Conservation (phyloP, 2,113 vertebrate species). For the Channa argus region DNA sequence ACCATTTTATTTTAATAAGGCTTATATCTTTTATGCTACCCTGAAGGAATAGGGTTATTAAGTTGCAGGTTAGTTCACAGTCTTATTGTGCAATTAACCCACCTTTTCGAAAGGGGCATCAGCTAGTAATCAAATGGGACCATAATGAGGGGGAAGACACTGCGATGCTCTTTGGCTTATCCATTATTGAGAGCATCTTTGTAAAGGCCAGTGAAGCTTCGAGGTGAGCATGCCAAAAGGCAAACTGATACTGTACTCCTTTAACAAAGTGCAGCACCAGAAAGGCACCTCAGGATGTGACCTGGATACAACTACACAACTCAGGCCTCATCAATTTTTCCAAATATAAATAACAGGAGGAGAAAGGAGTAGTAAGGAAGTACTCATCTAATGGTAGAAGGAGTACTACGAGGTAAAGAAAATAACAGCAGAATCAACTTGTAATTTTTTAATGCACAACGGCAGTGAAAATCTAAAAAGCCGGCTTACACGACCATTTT, state of each 20-base stretch:
- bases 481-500: slow-evolving; percentile 1
- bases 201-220: slow-evolving; percentile 58
- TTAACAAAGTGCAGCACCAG: slow-evolving; percentile 52
- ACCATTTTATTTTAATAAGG: slow-evolving; percentile 79
- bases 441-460: slow-evolving; percentile 5
- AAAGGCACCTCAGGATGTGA: slow-evolving; percentile 39
- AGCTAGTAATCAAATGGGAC: slow-evolving; percentile 58
- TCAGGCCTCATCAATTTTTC: slow-evolving; percentile 5
- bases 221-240: slow-evolving; percentile 57
- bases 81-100: slow-evolving; percentile 75
- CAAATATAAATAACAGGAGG: slow-evolving; percentile 31
- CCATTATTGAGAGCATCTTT: slow-evolving; percentile 67
- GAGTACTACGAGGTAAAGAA: neutral
- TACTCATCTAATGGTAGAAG: neutral
- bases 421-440: neutral
- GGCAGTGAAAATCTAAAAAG: neutral
- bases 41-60: slow-evolving; percentile 80
- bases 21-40: slow-evolving; percentile 75
- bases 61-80: slow-evolving; percentile 78
- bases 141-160: slow-evolving; percentile 69
- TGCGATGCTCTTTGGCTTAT: slow-evolving; percentile 52
- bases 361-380: neutral
- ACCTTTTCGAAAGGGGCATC: slow-evolving; percentile 64
- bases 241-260: slow-evolving; percentile 58
- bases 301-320: slow-evolving; percentile 33